Evolutionary conservation across 2,113 vertebrate species (phyloP).

Genomic region (Eulacestoma nigropectus): DNA sequence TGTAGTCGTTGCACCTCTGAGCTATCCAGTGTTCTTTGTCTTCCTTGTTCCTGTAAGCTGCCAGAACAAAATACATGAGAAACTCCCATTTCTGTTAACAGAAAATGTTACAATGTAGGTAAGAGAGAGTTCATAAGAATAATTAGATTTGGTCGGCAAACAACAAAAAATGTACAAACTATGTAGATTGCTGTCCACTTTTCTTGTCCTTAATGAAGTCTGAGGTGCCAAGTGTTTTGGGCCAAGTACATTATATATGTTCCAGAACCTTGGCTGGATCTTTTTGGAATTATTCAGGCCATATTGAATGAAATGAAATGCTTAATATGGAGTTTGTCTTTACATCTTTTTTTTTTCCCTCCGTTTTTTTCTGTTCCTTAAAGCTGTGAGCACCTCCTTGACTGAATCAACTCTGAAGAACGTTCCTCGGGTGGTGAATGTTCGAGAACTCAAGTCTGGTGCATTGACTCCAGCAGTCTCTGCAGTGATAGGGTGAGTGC

Average conservation of each 20-base stretch:
- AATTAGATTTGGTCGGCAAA: background rate
- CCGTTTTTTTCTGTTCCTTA: background rate
- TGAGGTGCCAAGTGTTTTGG: background rate
- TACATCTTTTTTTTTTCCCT: background rate
- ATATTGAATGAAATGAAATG: background rate
- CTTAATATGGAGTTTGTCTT: background rate
- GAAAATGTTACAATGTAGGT: background rate
- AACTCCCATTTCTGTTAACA: background rate
- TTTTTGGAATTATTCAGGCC: background rate
- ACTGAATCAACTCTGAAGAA: conserved; percentile 89
- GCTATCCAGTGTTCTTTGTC: background rate
- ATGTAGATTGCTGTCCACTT: background rate
- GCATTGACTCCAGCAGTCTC: conserved; percentile 59
- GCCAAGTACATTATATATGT: background rate
- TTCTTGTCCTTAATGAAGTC: background rate
- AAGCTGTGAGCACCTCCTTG: conserved; percentile 74
- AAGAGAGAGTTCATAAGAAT: background rate
- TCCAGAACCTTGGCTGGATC: background rate
- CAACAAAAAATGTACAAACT: background rate
- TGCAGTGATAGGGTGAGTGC: conserved; percentile 75
- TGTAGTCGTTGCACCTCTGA: background rate
- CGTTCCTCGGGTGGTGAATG: conserved; percentile 89
- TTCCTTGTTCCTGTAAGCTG: background rate
- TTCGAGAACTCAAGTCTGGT: conserved; percentile 83
- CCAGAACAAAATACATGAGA: background rate